phyloP scores from a whole-genome alignment of 2,113 vertebrate genomes.

The Dipodomys spectabilis region DNA sequence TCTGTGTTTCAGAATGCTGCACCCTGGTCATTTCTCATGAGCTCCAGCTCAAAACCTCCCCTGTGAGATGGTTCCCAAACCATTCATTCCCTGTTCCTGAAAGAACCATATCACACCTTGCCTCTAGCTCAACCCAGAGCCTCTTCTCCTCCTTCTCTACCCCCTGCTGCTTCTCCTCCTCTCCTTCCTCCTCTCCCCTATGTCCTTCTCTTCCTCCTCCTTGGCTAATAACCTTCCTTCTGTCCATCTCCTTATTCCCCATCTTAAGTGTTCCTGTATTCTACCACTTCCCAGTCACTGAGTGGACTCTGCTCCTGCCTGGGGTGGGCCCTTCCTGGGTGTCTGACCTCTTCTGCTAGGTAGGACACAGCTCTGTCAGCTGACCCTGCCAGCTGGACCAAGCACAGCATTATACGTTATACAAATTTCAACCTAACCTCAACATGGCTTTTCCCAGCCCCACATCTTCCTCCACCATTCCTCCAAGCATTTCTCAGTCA shows the following conservation, averaged over 20 bases:
- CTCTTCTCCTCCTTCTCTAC: background rate
- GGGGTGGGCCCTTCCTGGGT: background rate
- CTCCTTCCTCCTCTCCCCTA: too few relatives aligned
- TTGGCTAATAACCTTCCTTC: background rate
- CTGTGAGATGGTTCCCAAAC: background rate
- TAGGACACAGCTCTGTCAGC: background rate
- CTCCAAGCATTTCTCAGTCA: background rate
- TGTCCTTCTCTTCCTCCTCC: background rate
- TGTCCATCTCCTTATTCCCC: background rate
- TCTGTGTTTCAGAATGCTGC: background rate
- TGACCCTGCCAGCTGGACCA: background rate
- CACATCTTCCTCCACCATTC: background rate
- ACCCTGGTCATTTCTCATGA: too few relatives aligned
- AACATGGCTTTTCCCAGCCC: background rate
- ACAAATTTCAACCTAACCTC: background rate
- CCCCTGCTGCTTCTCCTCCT: too few relatives aligned
- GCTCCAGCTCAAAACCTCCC: background rate
- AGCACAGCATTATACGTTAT: background rate
- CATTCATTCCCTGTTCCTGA: background rate
- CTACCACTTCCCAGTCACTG: background rate
- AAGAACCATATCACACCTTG: background rate
- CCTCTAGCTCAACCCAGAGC: too few relatives aligned
- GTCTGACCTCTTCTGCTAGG: accelerated
- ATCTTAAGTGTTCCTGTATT: background rate
- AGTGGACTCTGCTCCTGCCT: background rate